A percentile compares a stretch with the other conserved stretches of the same genome.
Conservation (phyloP, 2,797 vertebrate species). For the Oophaga sylvatica region DNA sequence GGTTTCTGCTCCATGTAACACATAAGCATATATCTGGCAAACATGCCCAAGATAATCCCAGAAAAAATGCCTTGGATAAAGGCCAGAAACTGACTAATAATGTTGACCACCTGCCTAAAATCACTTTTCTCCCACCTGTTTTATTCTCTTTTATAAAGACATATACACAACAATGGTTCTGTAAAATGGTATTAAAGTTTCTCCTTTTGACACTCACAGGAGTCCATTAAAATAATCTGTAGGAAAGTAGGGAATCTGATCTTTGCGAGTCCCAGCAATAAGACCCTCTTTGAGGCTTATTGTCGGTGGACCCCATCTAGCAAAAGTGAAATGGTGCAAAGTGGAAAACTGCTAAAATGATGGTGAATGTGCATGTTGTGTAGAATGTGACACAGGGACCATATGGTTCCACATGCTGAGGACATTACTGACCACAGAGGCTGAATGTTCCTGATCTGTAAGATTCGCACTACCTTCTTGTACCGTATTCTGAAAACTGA, state of each 20-base stretch:
- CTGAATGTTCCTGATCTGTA: background rate
- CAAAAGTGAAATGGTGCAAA: no score
- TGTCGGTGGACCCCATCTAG: background rate
- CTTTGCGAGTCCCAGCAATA: background rate
- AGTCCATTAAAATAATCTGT: background rate
- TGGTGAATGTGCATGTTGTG: no score
- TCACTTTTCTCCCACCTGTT: background rate
- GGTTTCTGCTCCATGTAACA: constrained; percentile 26
- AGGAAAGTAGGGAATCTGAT: background rate
- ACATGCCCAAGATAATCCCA: constrained; percentile 18
- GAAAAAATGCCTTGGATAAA: constrained; percentile 23
- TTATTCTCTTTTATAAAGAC: background rate
- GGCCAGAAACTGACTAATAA: constrained; percentile 21
- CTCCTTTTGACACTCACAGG: background rate
- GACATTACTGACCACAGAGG: background rate
- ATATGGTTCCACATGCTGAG: background rate
- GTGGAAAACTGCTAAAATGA: no score
- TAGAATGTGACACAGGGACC: background rate
- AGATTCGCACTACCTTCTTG: background rate
- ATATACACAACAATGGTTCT: background rate
- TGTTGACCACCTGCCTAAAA: constrained; percentile 14
- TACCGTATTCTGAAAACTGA: background rate
- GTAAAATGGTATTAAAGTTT: background rate
- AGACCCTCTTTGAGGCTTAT: background rate
- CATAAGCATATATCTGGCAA: constrained; percentile 32